A percentile compares a stretch with the other conserved stretches of the same genome.
Evolutionary conservation across 2,113 vertebrate genomes (phyloP).

Genomic region (Morone saxatilis): DNA sequence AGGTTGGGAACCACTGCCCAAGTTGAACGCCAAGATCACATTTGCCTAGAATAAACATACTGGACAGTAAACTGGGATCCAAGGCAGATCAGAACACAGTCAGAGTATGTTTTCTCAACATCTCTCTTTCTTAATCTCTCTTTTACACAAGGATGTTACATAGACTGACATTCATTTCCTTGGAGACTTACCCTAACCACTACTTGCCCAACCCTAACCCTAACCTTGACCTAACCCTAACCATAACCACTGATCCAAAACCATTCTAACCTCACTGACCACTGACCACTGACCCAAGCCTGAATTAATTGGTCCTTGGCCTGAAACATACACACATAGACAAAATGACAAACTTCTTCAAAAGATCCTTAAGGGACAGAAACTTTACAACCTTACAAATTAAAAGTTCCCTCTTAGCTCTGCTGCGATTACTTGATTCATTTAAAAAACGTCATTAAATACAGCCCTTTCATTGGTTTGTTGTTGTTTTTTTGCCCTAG

Average conservation of each 20-base stretch:
- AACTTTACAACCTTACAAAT: background rate
- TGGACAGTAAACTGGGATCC: background rate
- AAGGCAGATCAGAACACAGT: background rate
- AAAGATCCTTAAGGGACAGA: background rate
- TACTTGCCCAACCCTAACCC: background rate
- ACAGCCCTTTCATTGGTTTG: background rate
- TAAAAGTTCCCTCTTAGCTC: background rate
- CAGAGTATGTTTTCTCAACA: background rate
- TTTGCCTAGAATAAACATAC: background rate
- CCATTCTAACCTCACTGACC: too few species aligned
- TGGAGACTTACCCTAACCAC: too few species aligned
- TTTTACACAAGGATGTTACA: too few species aligned
- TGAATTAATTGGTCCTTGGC: too few species aligned
- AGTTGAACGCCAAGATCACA: too few species aligned
- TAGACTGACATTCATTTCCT: too few species aligned
- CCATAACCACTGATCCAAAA: too few species aligned
- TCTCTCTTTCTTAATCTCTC: too few species aligned
- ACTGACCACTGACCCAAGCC: too few species aligned
- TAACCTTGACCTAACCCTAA: too few species aligned
- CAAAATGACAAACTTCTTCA: background rate
- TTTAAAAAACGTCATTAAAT: conserved; percentile 3
- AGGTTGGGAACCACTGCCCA: too few species aligned
- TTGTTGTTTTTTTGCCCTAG: background rate
- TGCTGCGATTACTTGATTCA: background rate
- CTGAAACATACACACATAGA: background rate